Evolutionary conservation across 2,113 vertebrate species (phyloP).

Genomic region (Ginglymostoma cirratum): DNA sequence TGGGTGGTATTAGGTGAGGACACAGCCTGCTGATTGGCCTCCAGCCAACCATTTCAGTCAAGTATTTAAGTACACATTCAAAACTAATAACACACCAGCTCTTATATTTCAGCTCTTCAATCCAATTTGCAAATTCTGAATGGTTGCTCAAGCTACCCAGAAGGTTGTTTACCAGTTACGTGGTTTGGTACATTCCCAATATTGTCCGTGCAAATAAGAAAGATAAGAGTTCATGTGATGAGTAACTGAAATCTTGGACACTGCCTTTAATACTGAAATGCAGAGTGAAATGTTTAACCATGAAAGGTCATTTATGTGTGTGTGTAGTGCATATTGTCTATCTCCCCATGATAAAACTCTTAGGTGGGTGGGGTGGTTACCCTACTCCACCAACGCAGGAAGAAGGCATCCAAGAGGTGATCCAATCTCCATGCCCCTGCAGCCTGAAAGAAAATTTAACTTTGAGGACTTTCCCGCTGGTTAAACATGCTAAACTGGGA

Average conservation of each 20-base stretch:
- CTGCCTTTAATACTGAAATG: background rate
- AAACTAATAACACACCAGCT: background rate
- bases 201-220: background rate
- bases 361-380: background rate
- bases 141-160: background rate
- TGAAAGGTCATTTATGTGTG: background rate
- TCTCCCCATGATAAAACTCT: background rate
- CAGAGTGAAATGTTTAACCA: background rate
- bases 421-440: background rate
- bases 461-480: background rate
- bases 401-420: background rate
- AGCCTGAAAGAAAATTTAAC: background rate
- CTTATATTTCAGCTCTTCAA: background rate
- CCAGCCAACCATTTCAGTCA: background rate
- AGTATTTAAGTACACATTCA: background rate
- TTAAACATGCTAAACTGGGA: too few relatives aligned
- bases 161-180: background rate
- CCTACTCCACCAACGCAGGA: background rate
- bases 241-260: background rate
- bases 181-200: background rate
- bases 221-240: conserved; percentile 20
- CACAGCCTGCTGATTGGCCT: background rate
- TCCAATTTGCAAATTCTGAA: background rate
- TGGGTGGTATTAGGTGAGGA: background rate
- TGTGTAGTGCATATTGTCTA: background rate